Base-by-base conservation (phyloP, 2,113 vertebrate genomes). In the Myotis davidii region DNA sequence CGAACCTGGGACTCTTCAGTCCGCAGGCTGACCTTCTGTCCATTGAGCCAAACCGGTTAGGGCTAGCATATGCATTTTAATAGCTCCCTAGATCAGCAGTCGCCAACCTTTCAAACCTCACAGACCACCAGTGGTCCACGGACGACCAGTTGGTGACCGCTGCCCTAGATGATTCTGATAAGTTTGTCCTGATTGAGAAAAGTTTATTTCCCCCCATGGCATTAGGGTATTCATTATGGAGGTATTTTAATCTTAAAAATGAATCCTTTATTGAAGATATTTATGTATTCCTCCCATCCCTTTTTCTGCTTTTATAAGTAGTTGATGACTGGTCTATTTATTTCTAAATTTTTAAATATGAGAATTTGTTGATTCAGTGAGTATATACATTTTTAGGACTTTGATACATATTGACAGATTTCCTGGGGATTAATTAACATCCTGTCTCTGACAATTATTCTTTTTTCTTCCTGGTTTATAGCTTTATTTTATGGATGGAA, bases 381-480 rank as follows among this genome's bases (percentile, higher is more conserved):
- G 13, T 91, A 32, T 54, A 29, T 0, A 10, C 17, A 27, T 85
- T 81, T 96, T 92, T 94, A 79, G 45, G 48, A 32, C 69, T 90
- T 87, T 21, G 69, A 56, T 93, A 87, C 50, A 37, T 95, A 73
- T 8, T 37, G 27, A 85, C 39, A 91, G 10, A 77, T 91, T 95
- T 13, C 4, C 29, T 82, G 78, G 29, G 20, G 39, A 78, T 91
- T 90, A 87, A 42, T 70, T 89, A 81, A 90, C 21, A 48, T 93
- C 91, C 34, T 96, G 34, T 85, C 42, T 94, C 13, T 86, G 48
- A 85, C 92, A 67, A 65, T 90, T 34, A 39, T 45, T 95, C 27
- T 74, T 95, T 85, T 83, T 83, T 86, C 20, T 90, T 90, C 37
- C 18, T 94, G 25, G 32, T 85, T 88, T 88, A 73, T 69, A 95